Percentiles rank a stretch among this genome's conserved stretches.
Conservation (phyloP, 1,140 invertebrate species). For the Drosophila yakuba region DNA sequence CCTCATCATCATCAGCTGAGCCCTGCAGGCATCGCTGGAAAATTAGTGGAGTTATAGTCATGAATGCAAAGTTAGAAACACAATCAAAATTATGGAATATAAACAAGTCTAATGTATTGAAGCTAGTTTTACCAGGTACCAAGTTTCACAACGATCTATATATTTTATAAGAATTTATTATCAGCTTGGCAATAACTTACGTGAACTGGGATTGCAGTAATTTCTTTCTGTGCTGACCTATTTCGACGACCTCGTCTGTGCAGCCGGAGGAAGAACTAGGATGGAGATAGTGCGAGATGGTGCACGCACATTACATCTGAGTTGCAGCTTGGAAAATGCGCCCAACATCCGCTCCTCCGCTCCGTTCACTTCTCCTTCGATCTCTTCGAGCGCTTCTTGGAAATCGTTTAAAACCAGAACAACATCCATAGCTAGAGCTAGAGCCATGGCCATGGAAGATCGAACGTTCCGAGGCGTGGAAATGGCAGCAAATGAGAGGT, state of each 20-base stretch:
- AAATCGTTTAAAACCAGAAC: conserved; percentile 68
- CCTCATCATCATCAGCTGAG: conserved; percentile 47
- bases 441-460: conserved; percentile 45
- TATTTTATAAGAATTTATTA: too few relatives aligned
- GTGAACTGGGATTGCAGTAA: background rate
- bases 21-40: conserved; percentile 31
- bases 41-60: conserved; percentile 10
- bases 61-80: background rate
- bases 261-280: conserved; percentile 19
- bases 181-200: too few relatives aligned
- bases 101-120: background rate
- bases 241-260: background rate
- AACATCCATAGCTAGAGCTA: background rate
- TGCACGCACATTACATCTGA: conserved; percentile 45
- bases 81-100: background rate
- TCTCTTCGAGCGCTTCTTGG: conserved; percentile 69
- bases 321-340: conserved; percentile 65
- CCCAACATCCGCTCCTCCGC: conserved; percentile 66
- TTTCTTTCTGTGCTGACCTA: background rate
- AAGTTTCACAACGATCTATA: too few relatives aligned
- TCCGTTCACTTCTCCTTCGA: conserved; percentile 26
- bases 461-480: conserved; percentile 68
- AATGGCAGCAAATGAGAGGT: conserved; percentile 63
- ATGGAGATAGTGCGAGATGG: conserved; percentile 12
- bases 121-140: too few relatives aligned